phyloP scores from a whole-genome alignment of 2,888 invertebrate genomes.

The Listrodromus nycthemerus region DNA sequence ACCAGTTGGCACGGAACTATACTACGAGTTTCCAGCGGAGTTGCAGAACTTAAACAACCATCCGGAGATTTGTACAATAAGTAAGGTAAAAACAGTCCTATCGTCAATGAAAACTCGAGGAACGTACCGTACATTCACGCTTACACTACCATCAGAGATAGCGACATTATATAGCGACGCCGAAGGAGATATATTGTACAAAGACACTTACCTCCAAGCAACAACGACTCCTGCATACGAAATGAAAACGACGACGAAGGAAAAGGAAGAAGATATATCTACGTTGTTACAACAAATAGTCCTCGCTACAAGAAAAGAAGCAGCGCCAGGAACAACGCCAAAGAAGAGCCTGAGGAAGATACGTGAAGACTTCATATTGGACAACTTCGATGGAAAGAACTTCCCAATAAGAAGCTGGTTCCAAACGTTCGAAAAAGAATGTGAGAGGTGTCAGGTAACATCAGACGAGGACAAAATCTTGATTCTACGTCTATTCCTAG shows the following conservation, averaged over 20 bases:
- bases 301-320: conserved; percentile 51
- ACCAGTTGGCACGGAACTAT: conserved; percentile 45
- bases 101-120: conserved; percentile 59
- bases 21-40: conserved; percentile 26
- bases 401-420: conserved; percentile 60
- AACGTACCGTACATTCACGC: conserved; percentile 61
- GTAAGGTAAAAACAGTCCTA: conserved; percentile 59
- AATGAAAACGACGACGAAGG: conserved; percentile 41
- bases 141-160: conserved; percentile 61
- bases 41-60: conserved; percentile 57
- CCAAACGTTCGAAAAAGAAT: conserved; percentile 64
- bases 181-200: conserved; percentile 60
- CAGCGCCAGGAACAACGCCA: conserved; percentile 18
- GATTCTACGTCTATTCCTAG: conserved; percentile 58
- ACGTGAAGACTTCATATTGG: conserved; percentile 58
- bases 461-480: conserved; percentile 60
- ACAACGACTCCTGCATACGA: conserved; percentile 59
- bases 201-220: conserved; percentile 56
- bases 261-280: conserved; percentile 58
- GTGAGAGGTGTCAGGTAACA: conserved; percentile 56
- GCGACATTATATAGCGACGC: conserved; percentile 51
- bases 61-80: conserved; percentile 57
- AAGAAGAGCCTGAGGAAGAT: conserved; percentile 56
- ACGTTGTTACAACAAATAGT: conserved; percentile 60
- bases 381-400: conserved; percentile 59